Conservation (phyloP, 2,797 vertebrate species). For the Arrhamphus sclerolepis region DNA sequence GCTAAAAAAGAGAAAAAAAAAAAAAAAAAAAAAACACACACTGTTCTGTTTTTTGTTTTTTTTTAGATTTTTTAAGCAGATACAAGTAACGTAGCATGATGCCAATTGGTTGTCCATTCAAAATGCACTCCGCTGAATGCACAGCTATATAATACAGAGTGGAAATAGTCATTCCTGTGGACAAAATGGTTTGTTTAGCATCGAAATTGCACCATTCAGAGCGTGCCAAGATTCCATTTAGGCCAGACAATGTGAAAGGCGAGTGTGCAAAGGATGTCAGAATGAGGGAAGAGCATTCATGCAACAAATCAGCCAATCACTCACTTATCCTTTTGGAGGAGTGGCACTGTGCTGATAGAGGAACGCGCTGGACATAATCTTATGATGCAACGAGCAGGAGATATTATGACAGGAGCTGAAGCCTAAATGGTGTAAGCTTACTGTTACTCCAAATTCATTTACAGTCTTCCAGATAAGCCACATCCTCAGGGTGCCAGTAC, state of each 20-base stretch:
- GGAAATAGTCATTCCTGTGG: conserved; percentile 35
- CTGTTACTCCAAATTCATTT: too few species aligned
- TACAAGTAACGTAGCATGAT: conserved; percentile 24
- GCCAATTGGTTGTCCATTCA: conserved; percentile 15
- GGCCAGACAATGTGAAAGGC: conserved; percentile 57
- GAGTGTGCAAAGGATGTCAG: conserved; percentile 54
- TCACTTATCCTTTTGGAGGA: conserved; percentile 42
- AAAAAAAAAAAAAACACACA: conserved; percentile 16
- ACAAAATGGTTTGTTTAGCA: conserved; percentile 66
- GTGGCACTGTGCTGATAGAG: conserved; percentile 17
- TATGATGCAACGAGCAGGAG: conserved; percentile 27
- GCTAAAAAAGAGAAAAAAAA: conserved; percentile 10
- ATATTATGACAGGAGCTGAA: conserved; percentile 2
- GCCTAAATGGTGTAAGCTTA: conserved; percentile 6
- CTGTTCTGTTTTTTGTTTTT: conserved; percentile 31
- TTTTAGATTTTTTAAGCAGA: too few species aligned
- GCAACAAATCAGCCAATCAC: conserved; percentile 47
- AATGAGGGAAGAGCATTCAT: conserved; percentile 55
- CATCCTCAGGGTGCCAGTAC: too few species aligned
- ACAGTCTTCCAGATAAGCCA: too few species aligned
- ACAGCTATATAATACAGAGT: conserved; percentile 12
- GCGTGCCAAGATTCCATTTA: conserved; percentile 61
- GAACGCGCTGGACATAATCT: conserved; percentile 23
- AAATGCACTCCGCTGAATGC: conserved; percentile 21
- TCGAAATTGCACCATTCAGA: conserved; percentile 52